phyloP scores from a whole-genome alignment of 2,113 vertebrate genomes.

The Neopipo cinnamomea region DNA sequence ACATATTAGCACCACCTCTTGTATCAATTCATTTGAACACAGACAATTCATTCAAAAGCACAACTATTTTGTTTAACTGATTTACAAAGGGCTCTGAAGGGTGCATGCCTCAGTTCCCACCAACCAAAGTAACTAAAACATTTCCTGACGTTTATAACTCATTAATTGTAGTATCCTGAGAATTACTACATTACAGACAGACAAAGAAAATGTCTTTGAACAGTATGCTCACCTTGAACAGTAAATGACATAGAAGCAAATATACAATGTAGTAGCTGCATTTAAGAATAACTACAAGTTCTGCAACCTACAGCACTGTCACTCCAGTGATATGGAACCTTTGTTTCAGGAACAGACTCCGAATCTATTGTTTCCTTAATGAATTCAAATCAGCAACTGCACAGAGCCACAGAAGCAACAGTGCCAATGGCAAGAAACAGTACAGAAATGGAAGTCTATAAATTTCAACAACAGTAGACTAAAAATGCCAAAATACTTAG shows the following conservation, averaged over 20 bases:
- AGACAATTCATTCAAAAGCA: neutral
- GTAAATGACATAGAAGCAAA: neutral
- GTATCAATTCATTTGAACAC: neutral
- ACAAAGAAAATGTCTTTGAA: neutral
- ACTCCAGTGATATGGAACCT: neutral
- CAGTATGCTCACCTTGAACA: neutral
- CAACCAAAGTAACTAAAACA: neutral
- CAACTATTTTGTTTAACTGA: neutral
- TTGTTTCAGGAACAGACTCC: neutral
- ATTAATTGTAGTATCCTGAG: neutral
- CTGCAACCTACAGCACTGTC: neutral
- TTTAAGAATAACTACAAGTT: neutral
- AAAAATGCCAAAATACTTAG: neutral
- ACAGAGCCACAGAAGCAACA: neutral
- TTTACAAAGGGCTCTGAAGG: neutral
- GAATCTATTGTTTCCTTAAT: neutral
- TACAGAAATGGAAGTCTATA: neutral
- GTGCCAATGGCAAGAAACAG: neutral
- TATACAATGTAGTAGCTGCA: neutral
- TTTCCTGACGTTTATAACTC: neutral
- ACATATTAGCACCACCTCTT: neutral
- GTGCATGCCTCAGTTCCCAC: neutral
- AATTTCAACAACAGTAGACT: neutral
- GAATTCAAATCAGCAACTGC: constrained; percentile 12
- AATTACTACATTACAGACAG: neutral